Conservation (phyloP, 2,797 vertebrate genomes). For the Lagodon rhomboides region DNA sequence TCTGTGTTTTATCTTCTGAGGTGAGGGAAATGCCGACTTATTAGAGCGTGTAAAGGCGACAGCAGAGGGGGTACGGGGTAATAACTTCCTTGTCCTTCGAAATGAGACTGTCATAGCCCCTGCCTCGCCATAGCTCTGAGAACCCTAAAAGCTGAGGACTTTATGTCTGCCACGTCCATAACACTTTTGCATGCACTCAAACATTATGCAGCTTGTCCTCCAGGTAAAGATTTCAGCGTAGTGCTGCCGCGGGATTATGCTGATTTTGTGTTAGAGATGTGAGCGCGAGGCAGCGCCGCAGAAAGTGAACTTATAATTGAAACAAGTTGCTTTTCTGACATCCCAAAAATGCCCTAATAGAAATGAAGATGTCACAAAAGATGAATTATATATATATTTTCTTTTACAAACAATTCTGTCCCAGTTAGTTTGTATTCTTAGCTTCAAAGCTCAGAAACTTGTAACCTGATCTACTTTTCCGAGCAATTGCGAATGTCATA, state of each 20-base stretch:
- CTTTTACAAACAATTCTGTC: slow-evolving; percentile 58
- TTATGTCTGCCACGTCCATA: slow-evolving; percentile 42
- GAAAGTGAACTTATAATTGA: slow-evolving; percentile 65
- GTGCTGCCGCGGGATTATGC: slow-evolving; percentile 25
- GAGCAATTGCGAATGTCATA: slow-evolving; percentile 57
- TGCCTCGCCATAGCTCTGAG: slow-evolving; percentile 34
- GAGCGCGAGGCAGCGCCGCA: neutral
- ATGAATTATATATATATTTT: slow-evolving; percentile 37
- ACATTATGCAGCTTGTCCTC: slow-evolving; percentile 24
- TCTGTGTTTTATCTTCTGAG: slow-evolving; percentile 79
- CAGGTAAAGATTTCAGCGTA: slow-evolving; percentile 16
- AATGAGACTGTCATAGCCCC: slow-evolving; percentile 78
- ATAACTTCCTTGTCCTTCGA: slow-evolving; percentile 82
- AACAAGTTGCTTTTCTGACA: slow-evolving; percentile 60
- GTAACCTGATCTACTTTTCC: slow-evolving; percentile 62
- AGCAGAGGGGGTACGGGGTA: slow-evolving; percentile 67
- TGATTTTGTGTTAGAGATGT: slow-evolving; percentile 9
- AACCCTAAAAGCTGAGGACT: slow-evolving; percentile 57
- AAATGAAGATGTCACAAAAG: slow-evolving; percentile 56
- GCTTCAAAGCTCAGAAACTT: slow-evolving; percentile 60
- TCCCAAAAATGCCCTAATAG: slow-evolving; percentile 50
- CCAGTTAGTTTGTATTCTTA: slow-evolving; percentile 70
- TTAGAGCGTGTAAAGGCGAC: slow-evolving; percentile 82
- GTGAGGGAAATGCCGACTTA: slow-evolving; percentile 75
- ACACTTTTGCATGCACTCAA: slow-evolving; percentile 30